phyloP scores from a whole-genome alignment of 2,797 vertebrate species.

The Balearica regulorum region DNA sequence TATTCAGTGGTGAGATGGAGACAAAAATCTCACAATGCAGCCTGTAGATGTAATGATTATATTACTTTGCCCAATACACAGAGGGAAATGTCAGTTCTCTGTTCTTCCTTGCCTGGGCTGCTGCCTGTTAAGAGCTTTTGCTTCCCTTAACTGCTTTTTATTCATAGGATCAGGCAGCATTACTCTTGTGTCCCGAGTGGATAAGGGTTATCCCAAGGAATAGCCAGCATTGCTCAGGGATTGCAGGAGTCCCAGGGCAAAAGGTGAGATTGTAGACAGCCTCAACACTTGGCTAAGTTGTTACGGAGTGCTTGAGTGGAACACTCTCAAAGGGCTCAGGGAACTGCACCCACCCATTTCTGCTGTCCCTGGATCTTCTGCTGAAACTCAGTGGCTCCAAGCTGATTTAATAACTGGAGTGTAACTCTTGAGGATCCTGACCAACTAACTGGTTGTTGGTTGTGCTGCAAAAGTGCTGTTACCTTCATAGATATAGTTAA shows the following conservation, averaged over 20 bases:
- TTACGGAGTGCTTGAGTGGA: accelerated
- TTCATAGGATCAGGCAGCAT: not conserved
- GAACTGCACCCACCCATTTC: not conserved
- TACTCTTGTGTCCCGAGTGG: not conserved
- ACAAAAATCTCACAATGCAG: not conserved
- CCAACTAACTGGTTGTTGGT: not conserved
- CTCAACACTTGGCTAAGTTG: not conserved
- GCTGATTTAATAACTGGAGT: not conserved
- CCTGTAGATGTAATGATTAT: not conserved
- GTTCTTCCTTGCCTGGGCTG: not conserved
- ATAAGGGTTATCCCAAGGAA: not conserved
- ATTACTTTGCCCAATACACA: not conserved
- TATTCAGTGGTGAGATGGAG: not conserved
- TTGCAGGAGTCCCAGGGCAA: not conserved
- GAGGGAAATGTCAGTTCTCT: not conserved
- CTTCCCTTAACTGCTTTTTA: not conserved
- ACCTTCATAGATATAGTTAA: not conserved
- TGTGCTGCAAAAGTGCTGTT: not conserved
- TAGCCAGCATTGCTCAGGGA: not conserved
- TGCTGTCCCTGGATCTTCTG: not conserved
- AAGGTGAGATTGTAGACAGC: not conserved
- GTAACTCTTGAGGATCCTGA: not conserved
- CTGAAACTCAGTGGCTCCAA: not conserved
- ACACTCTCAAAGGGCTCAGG: not conserved
- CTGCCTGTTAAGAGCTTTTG: not conserved